Base-by-base conservation (phyloP, 2,113 vertebrate genomes). In the Oryzias celebensis region DNA sequence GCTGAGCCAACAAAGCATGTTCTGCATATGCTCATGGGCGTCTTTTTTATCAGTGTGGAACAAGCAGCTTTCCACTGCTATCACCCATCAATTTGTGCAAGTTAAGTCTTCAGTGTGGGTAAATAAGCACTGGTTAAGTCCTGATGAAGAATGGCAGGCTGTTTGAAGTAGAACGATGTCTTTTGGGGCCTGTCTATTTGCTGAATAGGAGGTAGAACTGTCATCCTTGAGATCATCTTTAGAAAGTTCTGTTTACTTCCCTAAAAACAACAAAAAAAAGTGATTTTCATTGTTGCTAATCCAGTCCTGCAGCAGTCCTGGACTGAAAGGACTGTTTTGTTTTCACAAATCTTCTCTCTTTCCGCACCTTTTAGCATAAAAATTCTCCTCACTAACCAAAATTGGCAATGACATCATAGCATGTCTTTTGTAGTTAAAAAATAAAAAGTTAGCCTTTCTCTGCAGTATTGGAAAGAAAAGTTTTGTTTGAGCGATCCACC, bases 1-100 rank as follows among this genome's bases (percentile, higher is more conserved):
- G 75, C 73, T 72, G 28, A 31, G 65, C 80, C 77, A 83, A 73
- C 85, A 87, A 87, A 87, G 88, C 87, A 85, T 81, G 88, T 86
- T 85, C 82, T 90, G 89, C 88, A 89, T 89, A 90, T 83, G 82
- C 85, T 88, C 74, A 73, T 75, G 76, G 84, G 78, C 78, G 72
- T 77, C 72, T 23, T 85, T 80, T 84, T 86, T 85, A 88, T 87
- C 84, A 45, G 81, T 70, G 73, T 66, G 89, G 83, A 89, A 89
- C 85, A 77, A 88, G 85, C 85, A 81, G 87, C 75, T 86, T 89
- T 81, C 71, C 73, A 66, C 47, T 52, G 89, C 78, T 86, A 76
- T 85, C 82, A 14, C 68, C 62, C 78, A 88, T 88, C 83, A 85
- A 73, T 85, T 84, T 23, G 24, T 14, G 44, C 53, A 22, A 75